Evolutionary conservation across 2,113 vertebrate species (phyloP).

Genomic region (Girardinichthys multiradiatus): DNA sequence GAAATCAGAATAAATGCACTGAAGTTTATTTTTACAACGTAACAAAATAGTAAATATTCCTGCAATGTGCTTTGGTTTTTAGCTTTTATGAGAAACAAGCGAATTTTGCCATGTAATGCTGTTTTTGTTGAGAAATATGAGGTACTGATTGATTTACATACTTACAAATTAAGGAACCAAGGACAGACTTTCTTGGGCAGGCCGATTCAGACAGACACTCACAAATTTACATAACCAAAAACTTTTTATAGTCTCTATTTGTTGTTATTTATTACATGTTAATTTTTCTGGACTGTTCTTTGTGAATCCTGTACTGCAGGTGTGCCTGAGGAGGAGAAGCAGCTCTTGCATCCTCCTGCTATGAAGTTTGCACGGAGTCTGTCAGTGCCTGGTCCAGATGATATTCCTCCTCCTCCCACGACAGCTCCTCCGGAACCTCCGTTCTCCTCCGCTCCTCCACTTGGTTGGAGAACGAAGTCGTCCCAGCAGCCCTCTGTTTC

Average conservation of each 20-base stretch:
- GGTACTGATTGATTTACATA: constrained; percentile 27
- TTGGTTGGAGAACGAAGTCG: constrained; percentile 78
- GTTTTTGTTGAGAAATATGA: constrained; percentile 28
- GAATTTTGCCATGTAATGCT: too few species aligned
- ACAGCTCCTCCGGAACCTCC: constrained; percentile 91
- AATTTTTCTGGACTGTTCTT: constrained; percentile 7
- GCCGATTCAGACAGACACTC: constrained; percentile 66
- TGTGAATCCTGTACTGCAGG: constrained; percentile 74
- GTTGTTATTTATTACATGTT: not conserved
- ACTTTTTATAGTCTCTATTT: not conserved
- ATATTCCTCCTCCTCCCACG: constrained; percentile 92
- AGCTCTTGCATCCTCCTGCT: constrained; percentile 86
- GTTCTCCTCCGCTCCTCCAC: constrained; percentile 85
- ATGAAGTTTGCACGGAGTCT: constrained; percentile 92
- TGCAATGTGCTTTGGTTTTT: not conserved
- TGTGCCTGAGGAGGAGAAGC: constrained; percentile 87
- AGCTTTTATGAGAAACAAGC: constrained; percentile 16
- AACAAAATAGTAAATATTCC: not conserved
- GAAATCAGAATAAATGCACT: not conserved
- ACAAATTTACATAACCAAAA: not conserved
- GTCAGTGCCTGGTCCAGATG: constrained; percentile 90
- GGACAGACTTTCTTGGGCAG: constrained; percentile 71
- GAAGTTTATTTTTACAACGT: not conserved
- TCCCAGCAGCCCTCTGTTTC: constrained; percentile 82
- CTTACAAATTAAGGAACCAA: constrained; percentile 44